A percentile compares a stretch with the other conserved stretches of the same genome.
Evolutionary conservation across 35 echinoderm and acorn worm genomes (phyloP).

Genomic region (Lytechinus variegatus): DNA sequence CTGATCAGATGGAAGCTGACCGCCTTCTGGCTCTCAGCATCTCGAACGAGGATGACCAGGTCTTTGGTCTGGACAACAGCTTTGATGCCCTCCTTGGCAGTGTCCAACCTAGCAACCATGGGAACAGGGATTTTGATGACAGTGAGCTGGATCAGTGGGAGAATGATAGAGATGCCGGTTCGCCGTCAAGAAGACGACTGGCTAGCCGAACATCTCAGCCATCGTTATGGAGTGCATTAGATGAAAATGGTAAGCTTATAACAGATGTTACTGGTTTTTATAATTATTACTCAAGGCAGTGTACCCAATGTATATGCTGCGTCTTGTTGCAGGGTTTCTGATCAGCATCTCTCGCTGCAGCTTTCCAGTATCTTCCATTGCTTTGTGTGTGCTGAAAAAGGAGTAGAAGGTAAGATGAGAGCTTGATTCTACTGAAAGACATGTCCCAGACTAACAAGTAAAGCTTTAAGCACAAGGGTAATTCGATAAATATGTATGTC

Average conservation of each 20-base stretch:
- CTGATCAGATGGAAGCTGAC: conserved; percentile 64
- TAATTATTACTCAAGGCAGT: too few species aligned
- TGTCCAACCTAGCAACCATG: not conserved
- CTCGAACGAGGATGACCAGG: conserved; percentile 49
- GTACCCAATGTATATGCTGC: too few species aligned
- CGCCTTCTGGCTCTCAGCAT: conserved; percentile 57
- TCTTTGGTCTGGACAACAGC: not conserved
- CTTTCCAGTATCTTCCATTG: too few species aligned
- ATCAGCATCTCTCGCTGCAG: too few species aligned
- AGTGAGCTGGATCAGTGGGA: not conserved
- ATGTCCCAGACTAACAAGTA: too few species aligned
- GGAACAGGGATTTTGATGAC: not conserved
- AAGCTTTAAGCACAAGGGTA: too few species aligned
- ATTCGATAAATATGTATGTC: too few species aligned
- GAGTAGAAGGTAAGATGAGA: too few species aligned
- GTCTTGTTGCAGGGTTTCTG: too few species aligned
- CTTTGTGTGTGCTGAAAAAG: too few species aligned
- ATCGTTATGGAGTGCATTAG: not conserved
- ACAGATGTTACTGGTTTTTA: too few species aligned
- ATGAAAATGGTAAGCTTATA: not conserved
- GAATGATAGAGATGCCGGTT: not conserved
- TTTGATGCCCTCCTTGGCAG: not conserved
- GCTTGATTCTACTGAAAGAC: too few species aligned
- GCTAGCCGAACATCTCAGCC: not conserved
- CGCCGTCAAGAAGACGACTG: not conserved